Percentiles rank a stretch among this genome's conserved stretches.
These are phyloP conservation scores for Ispidina picta DNA, from an alignment of 2,797 vertebrate species.

Conservation along the genomic window DNA sequence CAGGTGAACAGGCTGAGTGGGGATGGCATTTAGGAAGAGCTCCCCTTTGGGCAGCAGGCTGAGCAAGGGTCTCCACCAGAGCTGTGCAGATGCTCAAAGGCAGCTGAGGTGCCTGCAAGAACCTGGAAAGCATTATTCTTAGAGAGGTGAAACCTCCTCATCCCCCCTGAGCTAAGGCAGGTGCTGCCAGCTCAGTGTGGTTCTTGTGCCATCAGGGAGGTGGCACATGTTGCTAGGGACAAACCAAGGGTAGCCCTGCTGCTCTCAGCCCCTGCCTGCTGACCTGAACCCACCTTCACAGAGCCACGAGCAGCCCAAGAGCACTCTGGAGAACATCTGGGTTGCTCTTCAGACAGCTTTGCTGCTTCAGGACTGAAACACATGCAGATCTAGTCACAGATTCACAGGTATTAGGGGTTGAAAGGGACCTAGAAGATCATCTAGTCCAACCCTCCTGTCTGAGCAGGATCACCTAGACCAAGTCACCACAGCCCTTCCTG, in stretches of 20 bases:
- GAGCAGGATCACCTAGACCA: too few relatives aligned
- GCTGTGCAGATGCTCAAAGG: background rate
- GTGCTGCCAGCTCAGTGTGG: fast-evolving
- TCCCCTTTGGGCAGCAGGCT: background rate
- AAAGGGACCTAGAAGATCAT: too few relatives aligned
- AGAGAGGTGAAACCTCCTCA: background rate
- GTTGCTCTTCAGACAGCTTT: background rate
- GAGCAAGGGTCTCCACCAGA: background rate
- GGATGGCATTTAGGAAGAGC: fast-evolving
- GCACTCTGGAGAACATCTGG: background rate
- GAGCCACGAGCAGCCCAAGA: background rate
- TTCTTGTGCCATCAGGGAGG: background rate
- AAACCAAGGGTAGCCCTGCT: background rate
- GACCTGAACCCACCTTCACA: fast-evolving
- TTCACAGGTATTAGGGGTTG: too few relatives aligned
- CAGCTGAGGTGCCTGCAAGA: background rate
- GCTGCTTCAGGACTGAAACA: background rate
- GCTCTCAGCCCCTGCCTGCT: background rate
- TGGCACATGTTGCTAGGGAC: background rate
- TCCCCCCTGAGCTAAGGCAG: background rate
- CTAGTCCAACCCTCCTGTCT: too few relatives aligned
- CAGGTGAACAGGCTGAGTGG: background rate
- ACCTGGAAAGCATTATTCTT: background rate
- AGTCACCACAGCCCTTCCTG: background rate
- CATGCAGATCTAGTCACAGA: background rate